Evolutionary conservation across 2,797 vertebrate species (phyloP).

Genomic region (Etheostoma nigrum): DNA sequence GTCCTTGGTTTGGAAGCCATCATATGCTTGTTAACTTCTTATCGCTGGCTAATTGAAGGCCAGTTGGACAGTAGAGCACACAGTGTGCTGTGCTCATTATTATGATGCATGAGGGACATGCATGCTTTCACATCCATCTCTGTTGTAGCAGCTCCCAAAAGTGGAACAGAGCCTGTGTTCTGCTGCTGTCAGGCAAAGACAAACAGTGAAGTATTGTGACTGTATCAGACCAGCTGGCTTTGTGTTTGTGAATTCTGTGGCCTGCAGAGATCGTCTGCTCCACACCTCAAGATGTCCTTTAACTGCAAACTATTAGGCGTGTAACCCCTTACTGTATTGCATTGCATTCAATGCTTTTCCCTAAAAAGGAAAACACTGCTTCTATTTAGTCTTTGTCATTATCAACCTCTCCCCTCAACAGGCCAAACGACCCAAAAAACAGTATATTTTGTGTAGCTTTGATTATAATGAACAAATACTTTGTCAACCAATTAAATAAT

Average conservation of each 20-base stretch:
- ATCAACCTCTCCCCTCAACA: slow-evolving; percentile 7
- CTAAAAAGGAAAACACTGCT: slow-evolving; percentile 25
- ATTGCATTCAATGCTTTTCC: slow-evolving; percentile 59
- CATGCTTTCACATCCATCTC: slow-evolving; percentile 74
- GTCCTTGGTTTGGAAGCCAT: slow-evolving; percentile 49
- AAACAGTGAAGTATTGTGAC: slow-evolving; percentile 85
- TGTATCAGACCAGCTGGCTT: slow-evolving; percentile 82
- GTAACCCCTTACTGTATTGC: slow-evolving; percentile 47
- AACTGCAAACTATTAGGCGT: slow-evolving; percentile 78
- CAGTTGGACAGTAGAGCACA: slow-evolving; percentile 67
- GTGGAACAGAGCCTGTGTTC: slow-evolving; percentile 73
- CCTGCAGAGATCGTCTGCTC: slow-evolving; percentile 82
- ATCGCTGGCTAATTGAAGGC: slow-evolving; percentile 58
- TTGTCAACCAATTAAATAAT: not conserved
- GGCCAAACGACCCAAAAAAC: not conserved
- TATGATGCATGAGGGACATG: slow-evolving; percentile 68
- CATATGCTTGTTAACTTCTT: slow-evolving; percentile 54
- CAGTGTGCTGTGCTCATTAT: slow-evolving; percentile 58
- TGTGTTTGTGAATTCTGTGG: slow-evolving; percentile 78
- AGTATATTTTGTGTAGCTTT: not conserved
- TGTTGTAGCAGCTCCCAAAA: slow-evolving; percentile 72
- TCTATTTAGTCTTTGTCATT: slow-evolving; percentile 38
- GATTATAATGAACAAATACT: slow-evolving; percentile 1
- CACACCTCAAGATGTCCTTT: slow-evolving; percentile 83
- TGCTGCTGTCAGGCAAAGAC: slow-evolving; percentile 78